phyloP scores from a whole-genome alignment of 2,113 vertebrate genomes.

The Cygnus atratus region DNA sequence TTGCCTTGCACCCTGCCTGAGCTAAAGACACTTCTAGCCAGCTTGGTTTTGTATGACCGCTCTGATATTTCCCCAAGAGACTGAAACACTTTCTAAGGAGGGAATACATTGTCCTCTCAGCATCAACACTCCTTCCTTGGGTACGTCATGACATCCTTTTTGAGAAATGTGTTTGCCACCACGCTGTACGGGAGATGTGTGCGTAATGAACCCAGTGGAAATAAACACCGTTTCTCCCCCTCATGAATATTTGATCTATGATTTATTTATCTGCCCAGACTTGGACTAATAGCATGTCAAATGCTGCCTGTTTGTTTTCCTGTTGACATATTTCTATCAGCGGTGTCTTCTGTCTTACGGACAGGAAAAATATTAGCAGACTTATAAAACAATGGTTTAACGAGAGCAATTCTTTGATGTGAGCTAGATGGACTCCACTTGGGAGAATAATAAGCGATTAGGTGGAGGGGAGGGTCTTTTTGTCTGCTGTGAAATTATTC shows the following conservation, averaged over 20 bases:
- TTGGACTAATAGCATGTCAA: conserved; percentile 56
- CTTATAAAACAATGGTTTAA: conserved; percentile 64
- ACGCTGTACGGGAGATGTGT: not conserved
- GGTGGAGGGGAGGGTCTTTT: not conserved
- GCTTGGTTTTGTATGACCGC: not conserved
- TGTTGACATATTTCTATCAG: conserved; percentile 68
- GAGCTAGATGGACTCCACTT: conserved; percentile 45
- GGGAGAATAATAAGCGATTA: conserved; percentile 39
- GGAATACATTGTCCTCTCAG: not conserved
- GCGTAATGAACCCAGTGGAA: conserved; percentile 46
- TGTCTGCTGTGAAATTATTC: conserved; percentile 49
- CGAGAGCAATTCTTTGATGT: conserved; percentile 51
- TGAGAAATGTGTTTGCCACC: not conserved
- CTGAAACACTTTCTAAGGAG: not conserved
- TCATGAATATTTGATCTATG: conserved; percentile 49
- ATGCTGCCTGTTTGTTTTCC: conserved; percentile 67
- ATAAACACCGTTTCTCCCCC: conserved; percentile 55
- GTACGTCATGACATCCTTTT: conserved; percentile 18
- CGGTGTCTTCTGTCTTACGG: conserved; percentile 55
- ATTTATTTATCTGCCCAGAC: conserved; percentile 58
- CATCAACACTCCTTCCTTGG: not conserved
- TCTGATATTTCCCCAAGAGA: not conserved
- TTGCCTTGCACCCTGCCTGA: not conserved
- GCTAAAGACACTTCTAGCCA: not conserved
- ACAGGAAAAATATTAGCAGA: conserved; percentile 56